phyloP scores from a whole-genome alignment of 2,113 vertebrate species.

The Poecilia latipinna region DNA sequence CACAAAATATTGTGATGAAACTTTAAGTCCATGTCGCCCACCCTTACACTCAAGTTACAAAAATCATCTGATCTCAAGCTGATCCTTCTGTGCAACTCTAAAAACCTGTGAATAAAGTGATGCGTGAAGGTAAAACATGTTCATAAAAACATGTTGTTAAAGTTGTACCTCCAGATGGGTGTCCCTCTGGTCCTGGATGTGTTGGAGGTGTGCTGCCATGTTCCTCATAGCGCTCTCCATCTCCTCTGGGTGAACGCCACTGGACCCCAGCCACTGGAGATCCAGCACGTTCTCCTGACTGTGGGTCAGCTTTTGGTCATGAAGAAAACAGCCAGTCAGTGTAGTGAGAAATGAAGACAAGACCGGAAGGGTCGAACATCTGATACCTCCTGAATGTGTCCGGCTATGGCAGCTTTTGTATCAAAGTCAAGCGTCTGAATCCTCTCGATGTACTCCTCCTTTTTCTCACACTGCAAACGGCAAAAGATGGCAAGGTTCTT shows the following conservation, averaged over 20 bases:
- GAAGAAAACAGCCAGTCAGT: neutral
- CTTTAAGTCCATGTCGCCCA: too few relatives aligned
- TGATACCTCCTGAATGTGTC: conserved; percentile 94
- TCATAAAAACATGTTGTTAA: neutral
- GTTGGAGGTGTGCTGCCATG: conserved; percentile 88
- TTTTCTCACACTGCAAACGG: conserved; percentile 90
- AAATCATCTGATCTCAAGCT: too few relatives aligned
- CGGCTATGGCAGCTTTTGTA: conserved; percentile 92
- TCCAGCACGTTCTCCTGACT: conserved; percentile 94
- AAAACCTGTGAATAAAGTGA: neutral
- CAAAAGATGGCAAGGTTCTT: neutral
- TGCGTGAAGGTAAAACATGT: neutral
- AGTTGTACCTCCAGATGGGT: conserved; percentile 85
- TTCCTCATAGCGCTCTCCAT: conserved; percentile 85
- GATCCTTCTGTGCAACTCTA: neutral
- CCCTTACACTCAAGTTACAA: too few relatives aligned
- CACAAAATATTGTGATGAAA: too few relatives aligned
- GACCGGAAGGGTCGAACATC: neutral
- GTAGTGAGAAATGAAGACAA: neutral
- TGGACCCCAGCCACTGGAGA: conserved; percentile 91
- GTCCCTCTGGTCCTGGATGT: conserved; percentile 90
- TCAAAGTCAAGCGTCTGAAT: conserved; percentile 93
- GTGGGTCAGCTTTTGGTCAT: conserved; percentile 85
- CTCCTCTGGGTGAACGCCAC: conserved; percentile 86
- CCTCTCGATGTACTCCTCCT: conserved; percentile 93